These are phyloP conservation scores for Chaetodon trifascialis DNA, from an alignment of 2,113 vertebrate species.

Conservation along the genomic window DNA sequence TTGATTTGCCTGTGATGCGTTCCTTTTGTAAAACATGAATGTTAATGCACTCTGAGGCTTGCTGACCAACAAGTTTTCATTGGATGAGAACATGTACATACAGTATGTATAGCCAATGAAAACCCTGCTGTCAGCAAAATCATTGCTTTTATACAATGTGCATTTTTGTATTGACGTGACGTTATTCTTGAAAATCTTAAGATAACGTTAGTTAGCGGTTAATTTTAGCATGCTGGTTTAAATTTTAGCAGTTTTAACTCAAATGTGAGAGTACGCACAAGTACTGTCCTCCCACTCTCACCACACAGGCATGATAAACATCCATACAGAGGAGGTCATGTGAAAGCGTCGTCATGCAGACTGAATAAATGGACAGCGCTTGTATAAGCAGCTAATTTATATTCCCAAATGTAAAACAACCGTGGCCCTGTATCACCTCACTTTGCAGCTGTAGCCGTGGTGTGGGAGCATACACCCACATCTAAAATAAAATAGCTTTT, in stretches of 20 bases:
- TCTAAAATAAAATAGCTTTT: neutral
- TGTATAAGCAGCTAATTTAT: neutral
- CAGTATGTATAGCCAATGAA: too few species aligned
- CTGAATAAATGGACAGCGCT: neutral
- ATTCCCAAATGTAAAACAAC: neutral
- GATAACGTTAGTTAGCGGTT: too few species aligned
- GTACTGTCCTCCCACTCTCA: neutral
- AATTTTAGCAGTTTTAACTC: neutral
- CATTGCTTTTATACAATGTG: too few species aligned
- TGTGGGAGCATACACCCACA: neutral
- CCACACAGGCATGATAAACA: slow-evolving; percentile 2
- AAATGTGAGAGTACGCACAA: neutral
- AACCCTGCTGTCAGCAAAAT: too few species aligned
- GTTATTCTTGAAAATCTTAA: neutral
- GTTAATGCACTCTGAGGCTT: slow-evolving; percentile 1
- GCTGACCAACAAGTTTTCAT: neutral
- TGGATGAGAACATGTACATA: too few species aligned
- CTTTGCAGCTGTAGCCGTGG: neutral
- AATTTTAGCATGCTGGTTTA: neutral
- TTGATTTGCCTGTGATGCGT: slow-evolving; percentile 26
- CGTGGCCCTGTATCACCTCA: neutral
- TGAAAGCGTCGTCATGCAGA: neutral
- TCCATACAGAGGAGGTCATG: neutral
- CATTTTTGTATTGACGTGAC: neutral
- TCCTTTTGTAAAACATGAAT: slow-evolving; percentile 13